These are phyloP conservation scores for Elmis aenea DNA, from an alignment of 2,888 invertebrate genomes.

Conservation along the genomic window DNA sequence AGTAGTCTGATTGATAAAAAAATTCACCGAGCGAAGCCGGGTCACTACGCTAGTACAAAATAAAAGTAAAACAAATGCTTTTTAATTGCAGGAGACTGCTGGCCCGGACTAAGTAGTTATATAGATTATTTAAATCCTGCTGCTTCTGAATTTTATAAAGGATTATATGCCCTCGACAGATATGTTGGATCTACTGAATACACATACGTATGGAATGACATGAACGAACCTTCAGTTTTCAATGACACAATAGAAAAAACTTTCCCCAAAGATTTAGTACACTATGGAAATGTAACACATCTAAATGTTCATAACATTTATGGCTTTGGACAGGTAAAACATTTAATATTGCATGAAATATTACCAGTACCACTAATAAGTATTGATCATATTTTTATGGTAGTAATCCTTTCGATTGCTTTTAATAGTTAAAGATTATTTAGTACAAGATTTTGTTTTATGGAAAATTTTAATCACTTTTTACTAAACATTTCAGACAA, in stretches of 20 bases:
- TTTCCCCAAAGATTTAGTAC: constrained; percentile 85
- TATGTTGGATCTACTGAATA: constrained; percentile 63
- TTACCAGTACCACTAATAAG: too few relatives aligned
- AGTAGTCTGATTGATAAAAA: too few relatives aligned
- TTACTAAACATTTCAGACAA: constrained; percentile 45
- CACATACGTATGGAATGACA: constrained; percentile 94
- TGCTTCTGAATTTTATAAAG: constrained; percentile 76
- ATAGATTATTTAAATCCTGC: constrained; percentile 86
- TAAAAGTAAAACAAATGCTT: too few relatives aligned
- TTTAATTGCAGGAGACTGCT: constrained; percentile 62
- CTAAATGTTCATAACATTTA: constrained; percentile 93
- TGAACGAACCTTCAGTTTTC: constrained; percentile 99
- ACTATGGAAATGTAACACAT: constrained; percentile 76
- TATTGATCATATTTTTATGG: too few relatives aligned
- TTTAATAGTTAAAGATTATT: too few relatives aligned
- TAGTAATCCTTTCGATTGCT: too few relatives aligned
- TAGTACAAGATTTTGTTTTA: too few relatives aligned
- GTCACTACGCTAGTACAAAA: too few relatives aligned
- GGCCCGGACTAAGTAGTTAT: constrained; percentile 93
- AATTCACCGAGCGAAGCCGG: too few relatives aligned
- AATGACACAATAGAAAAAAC: constrained; percentile 89
- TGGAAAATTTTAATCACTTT: too few relatives aligned
- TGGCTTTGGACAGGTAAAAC: constrained; percentile 53
- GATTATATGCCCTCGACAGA: constrained; percentile 55
- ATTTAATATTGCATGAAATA: too few relatives aligned